phyloP scores from a whole-genome alignment of 1,140 invertebrate species.

The Anoplolepis gracilipes region DNA sequence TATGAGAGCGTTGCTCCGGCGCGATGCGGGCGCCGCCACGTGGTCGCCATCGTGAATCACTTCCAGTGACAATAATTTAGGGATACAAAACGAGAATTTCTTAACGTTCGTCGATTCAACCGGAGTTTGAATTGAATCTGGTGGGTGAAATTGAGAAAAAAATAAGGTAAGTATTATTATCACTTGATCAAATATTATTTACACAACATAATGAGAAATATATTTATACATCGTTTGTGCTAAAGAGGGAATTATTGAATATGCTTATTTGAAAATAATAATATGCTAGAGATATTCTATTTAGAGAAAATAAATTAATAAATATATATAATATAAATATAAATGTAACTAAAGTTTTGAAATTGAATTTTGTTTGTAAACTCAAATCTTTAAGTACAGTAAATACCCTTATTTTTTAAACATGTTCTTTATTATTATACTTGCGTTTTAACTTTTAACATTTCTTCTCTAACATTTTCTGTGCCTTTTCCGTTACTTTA shows the following conservation, averaged over 20 bases:
- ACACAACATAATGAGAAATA: too few species aligned
- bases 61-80: not conserved
- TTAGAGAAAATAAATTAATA: not conserved
- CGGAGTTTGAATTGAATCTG: too few species aligned
- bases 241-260: not conserved
- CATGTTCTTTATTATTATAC: too few species aligned
- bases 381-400: too few species aligned
- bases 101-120: constrained; percentile 3
- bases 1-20: constrained; percentile 29
- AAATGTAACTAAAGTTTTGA: not conserved
- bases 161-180: not conserved
- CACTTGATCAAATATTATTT: too few species aligned
- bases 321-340: not conserved
- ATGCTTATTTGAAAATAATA: not conserved
- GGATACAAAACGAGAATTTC: too few species aligned
- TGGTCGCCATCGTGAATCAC: not conserved
- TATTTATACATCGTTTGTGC: not conserved
- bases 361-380: too few species aligned
- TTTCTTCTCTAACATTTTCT: too few species aligned
- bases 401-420: too few species aligned
- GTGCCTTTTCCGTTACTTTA: too few species aligned
- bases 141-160: not conserved
- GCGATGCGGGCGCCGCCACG: constrained; percentile 56
- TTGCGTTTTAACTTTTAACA: too few species aligned
- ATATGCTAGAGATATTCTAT: not conserved